Evolutionary conservation across 1,140 invertebrate genomes (phyloP), one percentile per base, ranked within the genome.

Genomic region (Trypoxylus dichotomus): DNA sequence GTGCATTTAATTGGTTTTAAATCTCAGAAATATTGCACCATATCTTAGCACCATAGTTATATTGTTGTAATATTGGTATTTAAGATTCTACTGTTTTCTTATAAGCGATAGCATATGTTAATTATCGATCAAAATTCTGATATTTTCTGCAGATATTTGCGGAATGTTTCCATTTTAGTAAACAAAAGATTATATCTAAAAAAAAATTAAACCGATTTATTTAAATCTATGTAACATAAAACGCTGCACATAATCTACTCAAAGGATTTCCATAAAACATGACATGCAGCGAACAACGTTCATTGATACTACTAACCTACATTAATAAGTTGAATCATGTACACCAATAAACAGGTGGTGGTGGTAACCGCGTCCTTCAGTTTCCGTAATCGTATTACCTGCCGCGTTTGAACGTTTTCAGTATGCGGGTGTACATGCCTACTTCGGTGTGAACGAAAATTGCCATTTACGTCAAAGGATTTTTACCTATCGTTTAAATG

Each of bases 231-330:
- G 27, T 29, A 68, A 68, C 24, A 68, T 24, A 25, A 11, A 68
- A 68, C 60, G 19, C 60, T 24, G 21, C 24, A 27, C 24, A 68
- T 19, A 68, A 68, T 68, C 21, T 10, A 27, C 15, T 68, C 13
- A 24, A 10, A 29, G 60, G 60, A 68, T 25, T 68, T 68, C 60
- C 60, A 68, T 68, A 68, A 68, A 68, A 27, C 21, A 68, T 68
- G 21, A 29, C 60, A 68, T 68, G 21, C 60, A 25, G 24, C 24
- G 3, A 27, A 8, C 60, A 68, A 68, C 27, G 24, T 68, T 68
- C 60, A 68, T 68, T 68, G 60, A 68, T 68, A 68, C 60, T 68
- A 68, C 60, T 68, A 68, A 68, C 60, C 60, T 68, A 68, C 60
- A 68, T 68, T 68, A 68, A 68, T 29, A 68, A 68, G 24, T 19